Percentiles rank a stretch among this genome's conserved stretches.
Conservation (phyloP, 2,797 vertebrate genomes). For the Chaunax sp. region DNA sequence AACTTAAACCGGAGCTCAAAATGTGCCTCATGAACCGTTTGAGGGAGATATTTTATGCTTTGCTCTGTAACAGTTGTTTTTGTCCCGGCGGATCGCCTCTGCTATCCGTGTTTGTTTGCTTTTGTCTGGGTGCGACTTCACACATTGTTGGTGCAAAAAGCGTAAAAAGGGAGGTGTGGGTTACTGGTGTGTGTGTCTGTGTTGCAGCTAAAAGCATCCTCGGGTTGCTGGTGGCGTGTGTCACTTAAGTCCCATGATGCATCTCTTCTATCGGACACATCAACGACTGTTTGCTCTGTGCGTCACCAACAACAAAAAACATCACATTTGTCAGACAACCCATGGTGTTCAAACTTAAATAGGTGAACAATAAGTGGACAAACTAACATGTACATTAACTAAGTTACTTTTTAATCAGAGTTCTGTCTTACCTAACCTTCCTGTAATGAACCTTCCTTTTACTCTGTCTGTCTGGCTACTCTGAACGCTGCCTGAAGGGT, state of each 20-base stretch:
- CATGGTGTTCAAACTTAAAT: too few relatives aligned
- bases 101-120: constrained; percentile 69
- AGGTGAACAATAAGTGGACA: too few relatives aligned
- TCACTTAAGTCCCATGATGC: constrained; percentile 47
- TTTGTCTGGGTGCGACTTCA: constrained; percentile 47
- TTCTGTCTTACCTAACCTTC: constrained; percentile 38
- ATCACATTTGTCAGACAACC: too few relatives aligned
- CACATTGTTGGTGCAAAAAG: constrained; percentile 74
- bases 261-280: background rate
- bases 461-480: constrained; percentile 15
- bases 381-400: too few relatives aligned
- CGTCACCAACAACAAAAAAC: too few relatives aligned
- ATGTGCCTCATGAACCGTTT: too few relatives aligned
- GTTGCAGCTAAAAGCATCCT: constrained; percentile 62
- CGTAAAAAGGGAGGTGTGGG: constrained; percentile 16
- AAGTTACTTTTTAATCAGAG: too few relatives aligned
- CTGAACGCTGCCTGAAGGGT: constrained; percentile 5
- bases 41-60: background rate
- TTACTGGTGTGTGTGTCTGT: constrained; percentile 17
- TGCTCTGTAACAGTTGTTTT: constrained; percentile 8
- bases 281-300: too few relatives aligned
- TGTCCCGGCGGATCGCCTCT: constrained; percentile 6
- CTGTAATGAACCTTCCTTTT: too few relatives aligned
- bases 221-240: constrained; percentile 38
- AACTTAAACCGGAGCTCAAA: too few relatives aligned